A percentile compares a stretch with the other conserved stretches of the same genome.
phyloP scores from a whole-genome alignment of 1,140 invertebrate genomes.

The Hormaphis cornu region DNA sequence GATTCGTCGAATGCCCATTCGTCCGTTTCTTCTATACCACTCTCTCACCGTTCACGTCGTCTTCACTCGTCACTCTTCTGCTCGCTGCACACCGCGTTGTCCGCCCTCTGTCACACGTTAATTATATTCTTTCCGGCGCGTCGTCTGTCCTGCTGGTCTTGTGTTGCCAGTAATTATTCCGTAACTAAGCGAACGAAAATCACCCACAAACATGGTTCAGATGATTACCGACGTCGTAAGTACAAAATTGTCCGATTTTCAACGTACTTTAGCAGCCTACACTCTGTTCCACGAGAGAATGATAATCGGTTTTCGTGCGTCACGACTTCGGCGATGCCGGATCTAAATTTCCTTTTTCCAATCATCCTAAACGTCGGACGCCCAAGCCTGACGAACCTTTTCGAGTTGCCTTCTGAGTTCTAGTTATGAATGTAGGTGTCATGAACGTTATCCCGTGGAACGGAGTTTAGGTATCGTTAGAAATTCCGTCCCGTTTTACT shows the following conservation, averaged over 20 bases:
- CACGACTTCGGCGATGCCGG: neutral
- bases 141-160: neutral
- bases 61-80: too few species aligned
- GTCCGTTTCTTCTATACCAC: neutral
- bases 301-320: neutral
- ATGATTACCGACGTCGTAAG: slow-evolving; percentile 11
- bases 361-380: too few species aligned
- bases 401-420: too few species aligned
- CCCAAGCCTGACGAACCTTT: too few species aligned
- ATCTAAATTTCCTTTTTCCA: too few species aligned
- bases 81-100: neutral
- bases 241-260: neutral
- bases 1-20: neutral
- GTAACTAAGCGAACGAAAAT: neutral
- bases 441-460: too few species aligned
- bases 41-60: neutral
- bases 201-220: neutral
- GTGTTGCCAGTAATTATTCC: too few species aligned
- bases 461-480: too few species aligned
- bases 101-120: neutral
- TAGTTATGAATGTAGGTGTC: too few species aligned
- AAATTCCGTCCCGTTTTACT: too few species aligned
- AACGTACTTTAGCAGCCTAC: too few species aligned
- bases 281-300: too few species aligned
- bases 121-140: neutral